Evolutionary conservation across 2,888 invertebrate genomes (phyloP), one percentile per base, ranked within the genome.

Genomic region (Calameuta idolon): DNA sequence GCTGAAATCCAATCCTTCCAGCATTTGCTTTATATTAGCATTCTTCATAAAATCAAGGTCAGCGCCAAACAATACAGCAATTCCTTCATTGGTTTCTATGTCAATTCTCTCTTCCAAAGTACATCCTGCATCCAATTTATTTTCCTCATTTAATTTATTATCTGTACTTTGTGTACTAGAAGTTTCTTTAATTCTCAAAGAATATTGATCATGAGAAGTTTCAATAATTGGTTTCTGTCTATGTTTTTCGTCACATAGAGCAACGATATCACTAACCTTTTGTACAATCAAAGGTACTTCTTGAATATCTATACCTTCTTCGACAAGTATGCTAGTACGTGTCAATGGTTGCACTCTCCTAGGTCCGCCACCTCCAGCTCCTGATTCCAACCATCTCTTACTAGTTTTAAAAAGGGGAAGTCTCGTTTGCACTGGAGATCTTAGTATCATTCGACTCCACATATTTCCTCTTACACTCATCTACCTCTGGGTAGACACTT

Each of bases 271-370:
- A 85, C 91, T 92, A 55, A 93, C 86, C 87, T 92, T 90, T 79
- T 85, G 92, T 35, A 96, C 93, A 76, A 95, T 93, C 23, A 95
- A 92, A 2, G 95, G 95, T 75, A 96, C 92, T 88, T 96, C 96
- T 84, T 94, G 94, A 34, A 96, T 94, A 77, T 93, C 93, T n/a
- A 92, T 91, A 5, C 95, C 95, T 88, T 95, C 94, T 91, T 96
- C 95, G 77, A 95, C 91, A 74, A 96, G 89, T 79, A 95, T 94
- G 12, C 94, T 94, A 0, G 92, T 92, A 33, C 92, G 90, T 3
- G 69, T 71, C n/a, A 79, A 74, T 33, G 79, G 35, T 69, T 33
- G 31, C 33, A 33, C 5, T 73, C 73, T 3, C n/a, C 73, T 76
- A 33, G 33, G 69, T 34, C 33, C 75, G 73, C 75, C 71, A 11